Base-by-base conservation (phyloP, 2,888 invertebrate genomes). In the Drosophila lacicola region DNA sequence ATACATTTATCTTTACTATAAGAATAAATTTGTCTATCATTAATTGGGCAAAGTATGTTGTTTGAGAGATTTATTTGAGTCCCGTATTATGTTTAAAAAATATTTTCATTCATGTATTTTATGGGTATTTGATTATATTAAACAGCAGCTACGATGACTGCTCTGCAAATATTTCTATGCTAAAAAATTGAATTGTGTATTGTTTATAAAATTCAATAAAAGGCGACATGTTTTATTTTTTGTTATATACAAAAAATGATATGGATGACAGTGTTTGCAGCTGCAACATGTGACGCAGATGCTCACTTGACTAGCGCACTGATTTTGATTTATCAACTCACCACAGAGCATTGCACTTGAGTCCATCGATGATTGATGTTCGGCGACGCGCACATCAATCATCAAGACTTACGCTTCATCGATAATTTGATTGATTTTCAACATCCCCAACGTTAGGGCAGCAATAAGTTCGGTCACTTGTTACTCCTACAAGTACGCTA, bases 371-470 rank as follows among this genome's bases (percentile, higher is more conserved):
- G 87, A 83, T 83, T 80, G 72, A 78, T 84, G 84, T 33, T 45
- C 25, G 17, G 34, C 34, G 54, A 53, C 46, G 42, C 45, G 62
- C 51, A 66, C 67, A 82, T 82, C 69, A 76, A 85, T 84, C 73
- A 70, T 42, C 46, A 36, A 29, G 57, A 29, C 50, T 61, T 60
- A 36, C 51, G 60, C 75, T 66, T 57, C 37, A 57, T 14, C 39
- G 71, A 70, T 74, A 69, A 69, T 75, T 68, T 72, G 73, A 82
- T 82, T 74, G 74, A 79, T 84, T 69, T 70, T 54, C 37, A 11
- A 53, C 17, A 9, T 47, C n/a, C 29, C 19, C n/a, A 10, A 17
- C 17, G 6, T 29, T 14, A 10, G 25, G 11, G 2, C 13, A 9
- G 34, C 41, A 37, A 13, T 21, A 50, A 36, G 47, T 44, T 42